Conservation (phyloP, 2,113 vertebrate genomes). For the Oenanthe oenanthe region DNA sequence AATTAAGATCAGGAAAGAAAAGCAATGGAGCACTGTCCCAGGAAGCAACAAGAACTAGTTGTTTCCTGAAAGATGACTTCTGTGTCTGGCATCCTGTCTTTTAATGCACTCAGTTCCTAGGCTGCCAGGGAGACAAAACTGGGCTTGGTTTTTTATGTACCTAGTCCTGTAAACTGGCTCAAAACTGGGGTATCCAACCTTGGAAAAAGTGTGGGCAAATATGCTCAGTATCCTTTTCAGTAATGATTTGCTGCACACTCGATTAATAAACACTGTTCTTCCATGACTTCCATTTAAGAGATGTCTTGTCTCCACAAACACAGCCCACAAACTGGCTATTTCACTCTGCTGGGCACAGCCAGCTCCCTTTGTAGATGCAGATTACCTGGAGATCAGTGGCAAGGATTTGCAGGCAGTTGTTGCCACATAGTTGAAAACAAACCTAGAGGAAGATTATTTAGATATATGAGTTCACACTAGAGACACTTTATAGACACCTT, state of each 20-base stretch:
- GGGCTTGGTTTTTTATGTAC: background rate
- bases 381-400: background rate
- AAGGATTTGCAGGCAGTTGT: background rate
- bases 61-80: slow-evolving; percentile 1
- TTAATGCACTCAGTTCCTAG: background rate
- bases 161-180: background rate
- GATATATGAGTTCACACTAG: no score
- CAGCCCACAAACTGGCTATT: fast-evolving
- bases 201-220: background rate
- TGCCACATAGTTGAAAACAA: background rate
- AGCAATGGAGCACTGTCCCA: slow-evolving; percentile 11
- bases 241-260: background rate
- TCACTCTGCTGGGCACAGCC: background rate
- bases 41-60: slow-evolving; percentile 25
- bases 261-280: background rate
- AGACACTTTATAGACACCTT: background rate
- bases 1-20: slow-evolving; percentile 35
- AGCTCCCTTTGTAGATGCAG: background rate
- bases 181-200: background rate
- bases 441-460: background rate
- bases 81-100: background rate
- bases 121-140: background rate
- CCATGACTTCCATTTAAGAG: background rate
- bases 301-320: background rate
- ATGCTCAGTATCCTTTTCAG: background rate